These are phyloP conservation scores for Machimus rusticus DNA, from an alignment of 2,888 invertebrate genomes.

Conservation along the genomic window DNA sequence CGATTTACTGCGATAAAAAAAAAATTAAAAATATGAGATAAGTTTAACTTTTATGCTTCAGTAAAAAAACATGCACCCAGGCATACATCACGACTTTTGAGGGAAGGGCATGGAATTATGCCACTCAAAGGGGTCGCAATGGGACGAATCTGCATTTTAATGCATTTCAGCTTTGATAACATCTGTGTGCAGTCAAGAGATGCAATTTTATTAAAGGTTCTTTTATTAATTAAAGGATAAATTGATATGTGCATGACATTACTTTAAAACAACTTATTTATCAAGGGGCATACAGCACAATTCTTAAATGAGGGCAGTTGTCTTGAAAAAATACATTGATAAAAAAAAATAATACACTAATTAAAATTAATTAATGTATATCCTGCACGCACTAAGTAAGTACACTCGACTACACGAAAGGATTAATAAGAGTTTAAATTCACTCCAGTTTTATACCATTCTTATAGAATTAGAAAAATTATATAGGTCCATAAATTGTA, in stretches of 20 bases:
- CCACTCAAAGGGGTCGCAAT: not conserved
- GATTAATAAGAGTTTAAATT: too few relatives aligned
- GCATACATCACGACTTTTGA: not conserved
- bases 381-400: too few relatives aligned
- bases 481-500: too few relatives aligned
- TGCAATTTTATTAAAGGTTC: not conserved
- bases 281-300: too few relatives aligned
- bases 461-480: too few relatives aligned
- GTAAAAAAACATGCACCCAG: not conserved
- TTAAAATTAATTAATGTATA: too few relatives aligned
- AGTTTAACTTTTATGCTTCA: not conserved
- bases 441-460: too few relatives aligned
- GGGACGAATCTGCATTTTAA: not conserved
- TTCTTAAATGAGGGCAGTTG: too few relatives aligned
- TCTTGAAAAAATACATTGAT: too few relatives aligned
- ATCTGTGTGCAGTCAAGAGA: not conserved
- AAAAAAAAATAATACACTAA: too few relatives aligned
- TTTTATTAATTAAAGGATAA: not conserved
- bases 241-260: not conserved
- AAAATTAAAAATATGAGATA: not conserved
- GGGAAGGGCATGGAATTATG: not conserved
- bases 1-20: not conserved
- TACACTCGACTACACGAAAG: too few relatives aligned
- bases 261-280: not conserved
- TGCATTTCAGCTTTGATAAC: not conserved